Percentiles rank a stretch among this genome's conserved stretches.
These are phyloP conservation scores for Hemistola chrysoprasaria DNA, from an alignment of 2,888 invertebrate genomes.

Conservation along the genomic window DNA sequence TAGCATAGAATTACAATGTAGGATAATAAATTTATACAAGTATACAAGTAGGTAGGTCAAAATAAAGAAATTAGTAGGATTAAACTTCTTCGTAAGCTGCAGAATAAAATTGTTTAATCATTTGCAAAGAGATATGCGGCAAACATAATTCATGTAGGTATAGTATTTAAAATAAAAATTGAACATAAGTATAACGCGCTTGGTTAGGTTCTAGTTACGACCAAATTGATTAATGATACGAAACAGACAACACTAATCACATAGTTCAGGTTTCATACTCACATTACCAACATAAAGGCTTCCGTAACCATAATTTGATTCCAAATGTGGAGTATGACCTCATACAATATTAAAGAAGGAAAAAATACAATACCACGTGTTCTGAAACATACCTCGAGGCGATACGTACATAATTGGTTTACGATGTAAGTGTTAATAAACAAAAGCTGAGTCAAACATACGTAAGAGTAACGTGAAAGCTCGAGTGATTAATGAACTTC, in stretches of 20 bases:
- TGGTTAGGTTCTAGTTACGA: slow-evolving; percentile 2
- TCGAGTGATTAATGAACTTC: slow-evolving; percentile 22
- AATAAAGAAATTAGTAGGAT: too few species aligned
- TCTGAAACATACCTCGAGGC: slow-evolving; percentile 29
- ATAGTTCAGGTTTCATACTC: slow-evolving; percentile 30
- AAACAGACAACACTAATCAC: slow-evolving; percentile 24
- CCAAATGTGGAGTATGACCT: slow-evolving; percentile 42
- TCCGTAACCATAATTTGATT: slow-evolving; percentile 35
- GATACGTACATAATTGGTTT: slow-evolving; percentile 17
- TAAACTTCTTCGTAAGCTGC: neutral
- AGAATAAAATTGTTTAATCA: too few species aligned
- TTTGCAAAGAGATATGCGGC: too few species aligned
- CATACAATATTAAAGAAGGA: slow-evolving; percentile 29
- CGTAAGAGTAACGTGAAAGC: slow-evolving; percentile 20
- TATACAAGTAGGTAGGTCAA: too few species aligned
- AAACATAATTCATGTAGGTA: too few species aligned
- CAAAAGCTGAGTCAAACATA: slow-evolving; percentile 7
- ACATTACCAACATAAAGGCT: slow-evolving; percentile 38
- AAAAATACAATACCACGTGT: slow-evolving; percentile 21
- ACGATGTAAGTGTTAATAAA: slow-evolving; percentile 17
- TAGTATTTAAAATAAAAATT: neutral
- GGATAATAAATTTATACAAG: too few species aligned
- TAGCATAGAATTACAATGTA: too few species aligned
- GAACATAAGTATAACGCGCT: neutral
- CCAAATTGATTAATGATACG: slow-evolving; percentile 19